Conservation (phyloP, 2,797 vertebrate species). For the Nothura maculosa region DNA sequence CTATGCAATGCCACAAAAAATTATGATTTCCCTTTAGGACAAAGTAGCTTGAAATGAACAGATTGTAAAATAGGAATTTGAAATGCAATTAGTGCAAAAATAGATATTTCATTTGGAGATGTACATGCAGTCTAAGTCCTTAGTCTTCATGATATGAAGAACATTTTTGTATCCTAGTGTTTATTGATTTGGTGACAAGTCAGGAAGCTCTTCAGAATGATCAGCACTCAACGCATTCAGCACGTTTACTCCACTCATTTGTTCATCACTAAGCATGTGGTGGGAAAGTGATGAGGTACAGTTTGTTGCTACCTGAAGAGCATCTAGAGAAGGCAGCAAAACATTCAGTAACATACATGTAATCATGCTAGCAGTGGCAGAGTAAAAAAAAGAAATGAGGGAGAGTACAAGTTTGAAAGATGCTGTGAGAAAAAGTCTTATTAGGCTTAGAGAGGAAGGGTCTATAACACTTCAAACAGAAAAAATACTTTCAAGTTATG, state of each 20-base stretch:
- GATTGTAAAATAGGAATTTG: conserved; percentile 31
- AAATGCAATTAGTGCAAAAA: conserved; percentile 33
- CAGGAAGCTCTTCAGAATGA: not conserved
- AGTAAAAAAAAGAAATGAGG: not conserved
- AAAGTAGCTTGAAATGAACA: conserved; percentile 4
- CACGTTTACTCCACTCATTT: accelerated
- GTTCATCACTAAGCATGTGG: accelerated
- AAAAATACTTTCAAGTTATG: not conserved
- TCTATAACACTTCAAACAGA: not conserved
- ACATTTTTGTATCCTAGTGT: not conserved
- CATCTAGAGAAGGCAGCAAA: not conserved
- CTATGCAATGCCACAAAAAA: not conserved
- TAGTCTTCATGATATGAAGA: not conserved
- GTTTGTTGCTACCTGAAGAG: not conserved
- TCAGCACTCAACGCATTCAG: not conserved
- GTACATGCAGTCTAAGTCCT: not conserved
- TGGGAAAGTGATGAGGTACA: not conserved
- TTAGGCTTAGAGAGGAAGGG: not conserved
- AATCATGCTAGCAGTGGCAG: accelerated
- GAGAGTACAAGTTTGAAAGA: not conserved
- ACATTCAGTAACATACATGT: not conserved
- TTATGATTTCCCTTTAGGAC: conserved; percentile 11
- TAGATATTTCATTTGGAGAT: not conserved
- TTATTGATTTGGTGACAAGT: not conserved
- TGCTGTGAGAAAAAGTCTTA: not conserved